These are phyloP conservation scores for Nineta flava DNA, from an alignment of 2,888 invertebrate genomes.

Conservation along the genomic window DNA sequence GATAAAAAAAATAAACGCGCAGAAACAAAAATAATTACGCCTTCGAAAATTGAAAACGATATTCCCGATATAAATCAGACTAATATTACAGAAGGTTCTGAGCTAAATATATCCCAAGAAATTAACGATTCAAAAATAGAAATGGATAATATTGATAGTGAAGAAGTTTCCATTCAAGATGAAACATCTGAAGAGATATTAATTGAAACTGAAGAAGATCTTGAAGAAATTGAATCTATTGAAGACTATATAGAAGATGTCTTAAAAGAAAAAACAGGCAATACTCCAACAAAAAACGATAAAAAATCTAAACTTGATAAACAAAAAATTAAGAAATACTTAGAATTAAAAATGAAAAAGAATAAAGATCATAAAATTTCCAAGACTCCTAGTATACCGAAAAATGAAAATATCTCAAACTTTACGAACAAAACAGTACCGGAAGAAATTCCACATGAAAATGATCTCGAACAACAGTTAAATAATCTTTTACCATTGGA, in stretches of 20 bases:
- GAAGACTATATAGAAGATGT: neutral
- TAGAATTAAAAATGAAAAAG: constrained; percentile 14
- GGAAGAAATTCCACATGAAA: constrained; percentile 9
- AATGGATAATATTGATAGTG: neutral
- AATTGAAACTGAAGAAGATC: neutral
- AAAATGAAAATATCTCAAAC: too few relatives aligned
- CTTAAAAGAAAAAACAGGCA: neutral
- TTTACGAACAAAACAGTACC: constrained; percentile 10
- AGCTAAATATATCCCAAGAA: neutral
- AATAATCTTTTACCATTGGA: too few relatives aligned
- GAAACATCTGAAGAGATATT: neutral
- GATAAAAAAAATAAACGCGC: too few relatives aligned
- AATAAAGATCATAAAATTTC: constrained; percentile 6
- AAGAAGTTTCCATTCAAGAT: neutral
- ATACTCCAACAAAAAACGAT: neutral
- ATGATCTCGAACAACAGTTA: constrained; percentile 2
- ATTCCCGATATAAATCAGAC: too few relatives aligned
- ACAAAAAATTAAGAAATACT: constrained; percentile 9
- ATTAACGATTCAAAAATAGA: neutral
- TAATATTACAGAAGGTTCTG: neutral
- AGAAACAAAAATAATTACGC: too few relatives aligned
- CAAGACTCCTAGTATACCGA: constrained; percentile 12
- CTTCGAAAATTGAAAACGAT: too few relatives aligned
- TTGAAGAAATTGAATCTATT: neutral
- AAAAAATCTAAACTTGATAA: neutral